phyloP scores from a whole-genome alignment of 2,888 invertebrate species.

The Cistogaster globosa region DNA sequence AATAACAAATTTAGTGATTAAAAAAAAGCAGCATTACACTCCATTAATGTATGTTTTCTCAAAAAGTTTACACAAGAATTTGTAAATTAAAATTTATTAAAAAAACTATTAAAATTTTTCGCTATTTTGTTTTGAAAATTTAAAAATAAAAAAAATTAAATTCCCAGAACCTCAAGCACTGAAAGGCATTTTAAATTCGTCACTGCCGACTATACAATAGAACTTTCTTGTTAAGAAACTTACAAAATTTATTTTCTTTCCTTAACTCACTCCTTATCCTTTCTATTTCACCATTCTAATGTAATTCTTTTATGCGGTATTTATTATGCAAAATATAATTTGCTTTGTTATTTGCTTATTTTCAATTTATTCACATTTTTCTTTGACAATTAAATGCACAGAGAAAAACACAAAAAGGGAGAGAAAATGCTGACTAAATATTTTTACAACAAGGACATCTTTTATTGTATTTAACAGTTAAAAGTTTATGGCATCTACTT shows the following conservation, averaged over 20 bases:
- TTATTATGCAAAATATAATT: constrained; percentile 72
- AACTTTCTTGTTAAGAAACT: constrained; percentile 46
- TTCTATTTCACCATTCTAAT: neutral
- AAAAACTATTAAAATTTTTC: too few species aligned
- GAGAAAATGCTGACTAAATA: constrained; percentile 19
- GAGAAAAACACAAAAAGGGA: neutral
- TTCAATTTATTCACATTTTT: constrained; percentile 56
- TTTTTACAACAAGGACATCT: constrained; percentile 58
- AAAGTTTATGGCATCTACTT: constrained; percentile 49
- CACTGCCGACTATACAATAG: too few species aligned
- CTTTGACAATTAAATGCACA: constrained; percentile 66
- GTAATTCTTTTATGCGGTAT: constrained; percentile 38
- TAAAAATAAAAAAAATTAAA: too few species aligned
- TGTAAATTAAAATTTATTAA: too few species aligned
- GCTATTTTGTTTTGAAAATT: too few species aligned
- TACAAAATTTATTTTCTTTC: constrained; percentile 54
- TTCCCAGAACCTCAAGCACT: too few species aligned
- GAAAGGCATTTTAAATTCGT: too few species aligned
- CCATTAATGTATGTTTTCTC: too few species aligned
- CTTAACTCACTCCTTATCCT: constrained; percentile 18
- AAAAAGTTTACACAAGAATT: too few species aligned
- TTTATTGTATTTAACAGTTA: constrained; percentile 57
- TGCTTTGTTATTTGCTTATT: constrained; percentile 59
- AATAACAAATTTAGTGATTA: too few species aligned
- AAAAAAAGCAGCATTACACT: too few species aligned